Conservation (phyloP, 2,888 invertebrate species). For the Himalopsyche kuldschensis region DNA sequence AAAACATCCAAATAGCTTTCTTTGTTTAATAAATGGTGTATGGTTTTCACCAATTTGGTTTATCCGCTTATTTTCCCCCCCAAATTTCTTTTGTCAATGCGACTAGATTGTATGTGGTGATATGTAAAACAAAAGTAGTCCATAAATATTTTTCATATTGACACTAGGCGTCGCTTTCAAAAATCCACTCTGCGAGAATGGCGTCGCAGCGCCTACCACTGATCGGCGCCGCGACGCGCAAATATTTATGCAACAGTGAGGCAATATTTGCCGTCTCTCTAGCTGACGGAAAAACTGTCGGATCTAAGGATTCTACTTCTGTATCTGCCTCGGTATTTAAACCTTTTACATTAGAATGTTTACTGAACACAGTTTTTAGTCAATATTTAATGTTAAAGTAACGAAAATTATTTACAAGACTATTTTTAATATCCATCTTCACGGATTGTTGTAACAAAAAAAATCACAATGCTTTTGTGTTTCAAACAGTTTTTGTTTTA, state of each 20-base stretch:
- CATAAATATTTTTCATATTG: conserved; percentile 36
- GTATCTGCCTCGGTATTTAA: background rate
- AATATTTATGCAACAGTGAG: conserved; percentile 25
- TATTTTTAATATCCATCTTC: too few relatives aligned
- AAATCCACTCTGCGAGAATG: conserved; percentile 6
- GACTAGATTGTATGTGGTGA: background rate
- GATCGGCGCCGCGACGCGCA: conserved; percentile 8
- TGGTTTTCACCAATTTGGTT: too few relatives aligned
- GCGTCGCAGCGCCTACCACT: background rate
- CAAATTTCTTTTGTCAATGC: too few relatives aligned
- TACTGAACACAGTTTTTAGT: too few relatives aligned
- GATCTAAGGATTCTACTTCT: background rate
- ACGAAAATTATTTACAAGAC: too few relatives aligned
- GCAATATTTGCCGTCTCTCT: conserved; percentile 18
- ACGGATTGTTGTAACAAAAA: too few relatives aligned
- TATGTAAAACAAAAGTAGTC: conserved; percentile 12
- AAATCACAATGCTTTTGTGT: too few relatives aligned
- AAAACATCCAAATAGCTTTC: too few relatives aligned
- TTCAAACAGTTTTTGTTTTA: too few relatives aligned
- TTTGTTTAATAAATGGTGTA: too few relatives aligned
- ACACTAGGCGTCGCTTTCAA: conserved; percentile 12
- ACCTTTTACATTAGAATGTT: background rate
- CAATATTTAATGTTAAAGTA: too few relatives aligned
- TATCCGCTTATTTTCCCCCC: too few relatives aligned
- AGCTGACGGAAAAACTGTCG: background rate